phyloP scores from a whole-genome alignment of 2,888 invertebrate genomes.

The Eupithecia subumbrata region DNA sequence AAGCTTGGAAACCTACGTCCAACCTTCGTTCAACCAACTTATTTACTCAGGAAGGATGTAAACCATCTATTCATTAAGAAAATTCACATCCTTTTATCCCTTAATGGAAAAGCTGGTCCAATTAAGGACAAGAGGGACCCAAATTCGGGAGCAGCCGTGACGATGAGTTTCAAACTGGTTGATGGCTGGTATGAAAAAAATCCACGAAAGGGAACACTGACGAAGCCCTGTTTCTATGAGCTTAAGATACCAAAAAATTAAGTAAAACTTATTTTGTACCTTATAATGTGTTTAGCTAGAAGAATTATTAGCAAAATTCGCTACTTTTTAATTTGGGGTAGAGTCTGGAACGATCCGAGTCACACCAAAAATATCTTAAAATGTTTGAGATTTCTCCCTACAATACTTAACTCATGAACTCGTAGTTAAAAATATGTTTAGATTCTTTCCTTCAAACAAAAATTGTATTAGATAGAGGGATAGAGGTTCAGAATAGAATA shows the following conservation, averaged over 20 bases:
- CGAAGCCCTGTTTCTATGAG: not conserved
- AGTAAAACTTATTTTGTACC: not conserved
- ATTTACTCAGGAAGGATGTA: slow-evolving; percentile 44
- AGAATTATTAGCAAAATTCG: not conserved
- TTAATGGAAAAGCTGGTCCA: slow-evolving; percentile 52
- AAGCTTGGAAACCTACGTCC: not conserved
- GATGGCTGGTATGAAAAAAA: slow-evolving; percentile 52
- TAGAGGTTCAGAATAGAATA: not conserved
- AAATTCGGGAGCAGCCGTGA: slow-evolving; percentile 35
- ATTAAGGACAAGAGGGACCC: slow-evolving; percentile 46
- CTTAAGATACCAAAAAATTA: not conserved
- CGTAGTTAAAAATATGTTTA: not conserved
- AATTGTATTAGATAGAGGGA: not conserved
- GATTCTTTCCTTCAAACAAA: not conserved
- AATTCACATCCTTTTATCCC: slow-evolving; percentile 47
- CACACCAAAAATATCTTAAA: not conserved
- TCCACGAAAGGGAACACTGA: slow-evolving; percentile 11
- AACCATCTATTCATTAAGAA: slow-evolving; percentile 47
- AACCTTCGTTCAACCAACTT: slow-evolving; percentile 7
- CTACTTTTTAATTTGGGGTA: not conserved
- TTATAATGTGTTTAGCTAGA: not conserved
- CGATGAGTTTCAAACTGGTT: slow-evolving; percentile 45
- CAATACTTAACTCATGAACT: not conserved
- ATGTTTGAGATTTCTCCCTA: not conserved
- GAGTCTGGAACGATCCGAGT: not conserved